Evolutionary conservation across 2,113 vertebrate species (phyloP), one percentile per base, ranked within the genome.

Genomic region (Bubalus kerabau): DNA sequence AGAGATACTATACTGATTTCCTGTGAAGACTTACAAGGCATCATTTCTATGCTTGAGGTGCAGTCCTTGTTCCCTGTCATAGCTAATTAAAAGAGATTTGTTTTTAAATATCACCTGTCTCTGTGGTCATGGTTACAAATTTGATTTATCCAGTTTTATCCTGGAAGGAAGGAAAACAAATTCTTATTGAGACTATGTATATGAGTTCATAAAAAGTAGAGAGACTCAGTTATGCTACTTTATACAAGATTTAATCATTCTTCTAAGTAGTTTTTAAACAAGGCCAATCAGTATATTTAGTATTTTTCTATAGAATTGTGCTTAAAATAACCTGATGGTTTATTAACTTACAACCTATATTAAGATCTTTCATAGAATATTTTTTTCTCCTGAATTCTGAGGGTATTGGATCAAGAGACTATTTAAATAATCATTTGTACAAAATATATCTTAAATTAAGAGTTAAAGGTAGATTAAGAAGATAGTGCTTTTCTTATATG

Each of bases 111-210:
- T 95, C 12, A 43, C 3, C 84, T 82, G 95, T 96, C 21, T 60
- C 71, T 96, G 32, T 67, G 43, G 43, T 87, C n/a, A 57, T 84
- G 21, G 28, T 89, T 93, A 96, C 83, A 91, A 76, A 86, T 96
- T 60, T 83, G 74, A 95, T 90, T 95, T 96, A 82, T 54, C 64
- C 16, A 67, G n/a, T 95, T 95, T 84, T 93, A 87, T 89, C 30
- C 60, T 88, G n/a, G 4, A 87, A 91, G 87, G 26, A 90, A 52
- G 28, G 94, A 96, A 85, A 97, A 30, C 30, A 80, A 30, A n/a
- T 93, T 78, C 23, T 92, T 83, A 62, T 8, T 91, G 12, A 57
- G 85, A 91, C 24, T 62, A 19, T 50, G 32, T 87, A 87, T 62
- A 60, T 7, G 64, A 54, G 40, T 59, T 83, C 48, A 88, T 60